Conservation (phyloP, 2,113 vertebrate species). For the Phainopepla nitens region DNA sequence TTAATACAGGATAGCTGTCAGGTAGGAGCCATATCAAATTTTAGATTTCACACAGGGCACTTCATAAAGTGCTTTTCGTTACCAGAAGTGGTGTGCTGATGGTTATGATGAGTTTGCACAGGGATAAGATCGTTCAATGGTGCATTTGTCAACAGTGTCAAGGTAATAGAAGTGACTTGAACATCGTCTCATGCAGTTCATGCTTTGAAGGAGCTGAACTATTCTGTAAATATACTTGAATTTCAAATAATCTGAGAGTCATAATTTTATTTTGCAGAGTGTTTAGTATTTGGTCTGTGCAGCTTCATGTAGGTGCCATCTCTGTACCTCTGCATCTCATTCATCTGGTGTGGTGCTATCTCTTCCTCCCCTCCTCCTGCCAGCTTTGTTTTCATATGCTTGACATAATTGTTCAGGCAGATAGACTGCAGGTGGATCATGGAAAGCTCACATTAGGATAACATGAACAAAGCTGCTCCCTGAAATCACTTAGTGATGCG, state of each 20-base stretch:
- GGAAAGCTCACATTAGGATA: background rate
- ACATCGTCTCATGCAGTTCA: background rate
- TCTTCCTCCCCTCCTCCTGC: background rate
- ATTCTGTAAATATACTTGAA: background rate
- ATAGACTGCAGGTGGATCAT: background rate
- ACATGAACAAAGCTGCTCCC: background rate
- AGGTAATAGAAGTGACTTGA: background rate
- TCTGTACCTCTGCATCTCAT: accelerated
- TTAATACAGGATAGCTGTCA: background rate
- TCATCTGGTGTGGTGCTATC: accelerated
- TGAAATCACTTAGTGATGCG: background rate
- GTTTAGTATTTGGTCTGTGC: background rate
- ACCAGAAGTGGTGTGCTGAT: background rate
- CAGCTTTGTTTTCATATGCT: background rate
- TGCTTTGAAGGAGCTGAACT: background rate
- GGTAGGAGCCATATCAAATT: background rate
- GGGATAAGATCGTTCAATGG: background rate
- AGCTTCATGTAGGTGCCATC: accelerated
- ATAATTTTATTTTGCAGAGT: background rate
- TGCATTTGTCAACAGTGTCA: slow-evolving; percentile 21
- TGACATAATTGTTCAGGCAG: background rate
- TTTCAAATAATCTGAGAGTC: background rate
- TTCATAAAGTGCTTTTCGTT: background rate
- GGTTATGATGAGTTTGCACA: background rate
- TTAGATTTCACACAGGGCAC: background rate